phyloP scores from a whole-genome alignment of 2,797 vertebrate species.

The Cyprinella venusta region DNA sequence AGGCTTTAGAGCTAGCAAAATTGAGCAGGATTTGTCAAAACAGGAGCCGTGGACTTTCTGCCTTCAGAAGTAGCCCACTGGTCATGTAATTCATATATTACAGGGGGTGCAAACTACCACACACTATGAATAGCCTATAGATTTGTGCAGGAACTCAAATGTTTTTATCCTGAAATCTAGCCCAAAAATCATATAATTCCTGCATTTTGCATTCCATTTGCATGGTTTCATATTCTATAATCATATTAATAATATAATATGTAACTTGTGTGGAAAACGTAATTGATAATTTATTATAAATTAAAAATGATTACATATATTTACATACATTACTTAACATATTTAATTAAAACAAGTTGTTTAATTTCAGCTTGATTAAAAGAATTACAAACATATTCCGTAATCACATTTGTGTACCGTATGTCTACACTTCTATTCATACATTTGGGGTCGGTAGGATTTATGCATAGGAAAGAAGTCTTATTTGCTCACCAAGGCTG shows the following conservation, averaged over 20 bases:
- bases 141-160: background rate
- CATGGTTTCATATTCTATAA: background rate
- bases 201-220: background rate
- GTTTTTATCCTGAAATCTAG: constrained; percentile 10
- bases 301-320: background rate
- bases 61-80: constrained; percentile 26
- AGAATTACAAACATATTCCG: background rate
- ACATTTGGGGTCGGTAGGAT: background rate
- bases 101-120: constrained; percentile 1
- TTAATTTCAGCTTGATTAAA: background rate
- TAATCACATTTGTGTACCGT: background rate
- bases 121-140: background rate
- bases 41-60: background rate
- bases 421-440: background rate
- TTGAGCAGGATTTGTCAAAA: constrained; percentile 37
- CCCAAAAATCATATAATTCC: background rate
- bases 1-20: constrained; percentile 29
- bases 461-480: background rate
- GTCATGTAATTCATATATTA: constrained; percentile 12
- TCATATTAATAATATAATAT: background rate
- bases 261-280: too few relatives aligned
- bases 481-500: background rate
- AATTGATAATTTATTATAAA: too few relatives aligned
- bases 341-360: background rate
- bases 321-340: background rate